These are phyloP conservation scores for Drosophila tripunctata DNA, from an alignment of 2,888 invertebrate species.

Conservation along the genomic window DNA sequence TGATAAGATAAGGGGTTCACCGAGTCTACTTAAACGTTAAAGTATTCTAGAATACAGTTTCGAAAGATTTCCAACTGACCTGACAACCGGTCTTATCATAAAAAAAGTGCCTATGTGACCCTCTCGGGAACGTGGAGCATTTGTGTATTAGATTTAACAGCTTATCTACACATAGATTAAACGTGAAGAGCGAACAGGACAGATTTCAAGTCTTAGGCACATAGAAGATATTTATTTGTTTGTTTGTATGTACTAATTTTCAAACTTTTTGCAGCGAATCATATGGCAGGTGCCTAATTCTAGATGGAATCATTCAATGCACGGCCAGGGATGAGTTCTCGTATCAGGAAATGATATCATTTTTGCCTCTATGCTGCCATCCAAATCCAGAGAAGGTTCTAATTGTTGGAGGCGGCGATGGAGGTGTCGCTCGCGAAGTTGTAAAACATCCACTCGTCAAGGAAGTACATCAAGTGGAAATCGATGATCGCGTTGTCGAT, in stretches of 20 bases:
- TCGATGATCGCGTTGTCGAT: slow-evolving; percentile 95
- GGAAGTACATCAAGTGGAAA: slow-evolving; percentile 96
- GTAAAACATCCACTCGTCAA: slow-evolving; percentile 96
- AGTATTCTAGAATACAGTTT: background rate
- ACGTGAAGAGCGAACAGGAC: too few relatives aligned
- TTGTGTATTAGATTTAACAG: too few relatives aligned
- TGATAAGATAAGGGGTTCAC: slow-evolving; percentile 8
- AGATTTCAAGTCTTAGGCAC: too few relatives aligned
- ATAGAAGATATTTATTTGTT: too few relatives aligned
- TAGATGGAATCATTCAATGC: slow-evolving; percentile 99
- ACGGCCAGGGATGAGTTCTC: slow-evolving; percentile 98
- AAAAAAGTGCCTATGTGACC: too few relatives aligned
- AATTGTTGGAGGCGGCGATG: slow-evolving; percentile 99
- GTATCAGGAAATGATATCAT: slow-evolving; percentile 99
- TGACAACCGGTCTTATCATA: too few relatives aligned
- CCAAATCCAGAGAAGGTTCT: slow-evolving; percentile 95
- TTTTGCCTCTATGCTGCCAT: slow-evolving; percentile 96
- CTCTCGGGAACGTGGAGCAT: too few relatives aligned
- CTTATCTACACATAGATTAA: too few relatives aligned
- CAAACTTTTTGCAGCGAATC: slow-evolving; percentile 71
- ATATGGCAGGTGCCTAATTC: slow-evolving; percentile 92
- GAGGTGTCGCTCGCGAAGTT: slow-evolving; percentile 98
- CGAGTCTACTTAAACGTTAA: background rate
- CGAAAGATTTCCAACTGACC: background rate
- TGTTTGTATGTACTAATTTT: background rate